Evolutionary conservation across 1,140 invertebrate species (phyloP), one percentile per base, ranked within the genome.

Genomic region (Hylaeus anthracinus): DNA sequence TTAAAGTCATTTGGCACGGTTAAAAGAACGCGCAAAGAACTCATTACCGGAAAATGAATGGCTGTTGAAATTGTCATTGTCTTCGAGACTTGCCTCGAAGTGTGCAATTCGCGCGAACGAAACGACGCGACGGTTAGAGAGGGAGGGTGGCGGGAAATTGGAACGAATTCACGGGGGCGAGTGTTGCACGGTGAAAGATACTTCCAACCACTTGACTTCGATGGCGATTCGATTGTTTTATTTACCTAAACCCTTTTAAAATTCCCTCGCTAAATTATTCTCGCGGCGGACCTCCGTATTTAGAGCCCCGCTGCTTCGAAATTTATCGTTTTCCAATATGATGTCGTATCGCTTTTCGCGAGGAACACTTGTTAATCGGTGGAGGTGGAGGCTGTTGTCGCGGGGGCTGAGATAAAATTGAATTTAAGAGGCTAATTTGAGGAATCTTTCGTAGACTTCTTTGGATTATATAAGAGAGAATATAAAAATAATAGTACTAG

Each of bases 41-140:
- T 72, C 69, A 72, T 79, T 79, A 72, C 69, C 51, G 43, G 76
- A 79, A 72, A 79, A 79, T 72, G 76, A 79, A 79, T 79, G 67
- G 69, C 71, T 60, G 76, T 79, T 79, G 69, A 79, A 79, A 79
- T 72, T 79, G 64, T 79, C 69, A 79, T 79, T 79, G 69, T 79
- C 76, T 72, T 79, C 76, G 76, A 72, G 76, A 72, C 76, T 79
- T 72, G 51, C 56, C 53, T 71, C 75, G 75, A 78, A 78, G 63
- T 71, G 75, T 71, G 67, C 67, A 71, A 71, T 78, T 78, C 66
- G 75, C 45, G 66, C 37, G 43, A 58, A 9, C 64, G 74, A 51
- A 53, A 74, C 39, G 9, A 3, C 26, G 26, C 10, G 2, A 63
- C 14, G 1, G 51, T 1, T 41, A 53, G 15, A 45, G 5, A 53